phyloP scores from a whole-genome alignment of 2,113 vertebrate species.

The Eurypyga helias region DNA sequence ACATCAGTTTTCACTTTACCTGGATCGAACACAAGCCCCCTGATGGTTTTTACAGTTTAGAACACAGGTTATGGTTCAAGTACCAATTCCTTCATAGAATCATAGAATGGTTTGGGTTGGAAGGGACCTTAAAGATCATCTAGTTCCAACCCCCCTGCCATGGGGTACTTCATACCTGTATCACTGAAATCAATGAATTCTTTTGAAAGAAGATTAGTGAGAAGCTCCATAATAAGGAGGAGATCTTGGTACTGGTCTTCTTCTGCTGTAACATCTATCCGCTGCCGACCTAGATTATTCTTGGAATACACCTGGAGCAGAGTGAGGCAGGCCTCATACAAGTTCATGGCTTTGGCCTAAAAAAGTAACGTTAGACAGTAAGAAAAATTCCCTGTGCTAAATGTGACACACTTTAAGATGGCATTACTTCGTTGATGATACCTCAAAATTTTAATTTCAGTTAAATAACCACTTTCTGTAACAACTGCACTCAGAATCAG shows the following conservation, averaged over 20 bases:
- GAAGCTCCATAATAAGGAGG: slow-evolving; percentile 99
- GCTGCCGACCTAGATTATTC: slow-evolving; percentile 92
- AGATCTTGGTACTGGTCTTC: slow-evolving; percentile 99
- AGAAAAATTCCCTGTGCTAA: background rate
- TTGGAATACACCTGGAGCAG: slow-evolving; percentile 98
- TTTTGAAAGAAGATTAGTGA: slow-evolving; percentile 97
- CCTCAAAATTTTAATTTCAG: background rate
- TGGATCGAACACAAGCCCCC: background rate
- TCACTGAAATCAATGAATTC: slow-evolving; percentile 99
- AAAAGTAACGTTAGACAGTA: slow-evolving; percentile 28
- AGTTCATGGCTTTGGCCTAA: slow-evolving; percentile 96
- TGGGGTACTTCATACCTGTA: slow-evolving; percentile 87
- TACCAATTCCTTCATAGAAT: background rate
- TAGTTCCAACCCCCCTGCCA: too few species aligned
- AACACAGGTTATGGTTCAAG: background rate
- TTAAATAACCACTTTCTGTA: background rate
- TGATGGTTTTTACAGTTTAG: background rate
- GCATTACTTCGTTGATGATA: background rate
- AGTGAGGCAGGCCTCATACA: slow-evolving; percentile 96
- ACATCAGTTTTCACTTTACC: background rate
- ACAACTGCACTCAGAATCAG: background rate
- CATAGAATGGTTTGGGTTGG: too few species aligned
- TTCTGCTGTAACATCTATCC: slow-evolving; percentile 90
- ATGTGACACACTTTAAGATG: background rate
- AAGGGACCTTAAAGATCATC: too few species aligned